Evolutionary conservation across 1,140 invertebrate genomes (phyloP).

Genomic region (Platyscapa corneri): DNA sequence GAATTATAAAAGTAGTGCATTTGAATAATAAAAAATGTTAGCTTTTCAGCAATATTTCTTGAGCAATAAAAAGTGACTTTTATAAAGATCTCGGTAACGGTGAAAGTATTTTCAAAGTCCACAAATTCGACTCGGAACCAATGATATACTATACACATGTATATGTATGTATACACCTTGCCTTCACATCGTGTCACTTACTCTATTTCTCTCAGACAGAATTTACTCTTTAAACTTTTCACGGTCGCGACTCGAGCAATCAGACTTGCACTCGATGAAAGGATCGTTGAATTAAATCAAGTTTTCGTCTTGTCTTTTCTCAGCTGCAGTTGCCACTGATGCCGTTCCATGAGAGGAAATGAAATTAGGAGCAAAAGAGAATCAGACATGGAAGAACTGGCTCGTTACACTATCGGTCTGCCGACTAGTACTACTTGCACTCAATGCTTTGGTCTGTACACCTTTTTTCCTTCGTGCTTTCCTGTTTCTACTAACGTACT

Average conservation of each 20-base stretch:
- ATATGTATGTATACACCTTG: background rate
- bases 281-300: slow-evolving; percentile 45
- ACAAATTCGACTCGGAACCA: slow-evolving; percentile 4
- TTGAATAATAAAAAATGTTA: background rate
- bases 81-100: background rate
- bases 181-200: slow-evolving; percentile 3
- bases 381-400: slow-evolving; percentile 32
- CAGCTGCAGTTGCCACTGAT: background rate
- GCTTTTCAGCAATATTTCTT: background rate
- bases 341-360: slow-evolving; percentile 7
- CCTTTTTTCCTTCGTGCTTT: slow-evolving; percentile 27
- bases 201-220: slow-evolving; percentile 4
- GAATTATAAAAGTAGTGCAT: background rate
- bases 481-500: slow-evolving; percentile 2
- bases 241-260: slow-evolving; percentile 29
- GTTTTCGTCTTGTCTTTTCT: slow-evolving; percentile 19
- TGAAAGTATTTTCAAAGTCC: background rate
- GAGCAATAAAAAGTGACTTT: background rate
- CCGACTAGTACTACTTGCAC: background rate
- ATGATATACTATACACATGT: background rate
- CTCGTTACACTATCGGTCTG: slow-evolving; percentile 35
- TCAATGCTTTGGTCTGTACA: background rate
- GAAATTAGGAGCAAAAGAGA: slow-evolving; percentile 47
- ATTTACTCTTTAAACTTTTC: slow-evolving; percentile 30
- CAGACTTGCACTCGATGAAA: slow-evolving; percentile 26